Evolutionary conservation across 2,888 invertebrate species (phyloP), one percentile per base, ranked within the genome.

Genomic region (Arge pagana): DNA sequence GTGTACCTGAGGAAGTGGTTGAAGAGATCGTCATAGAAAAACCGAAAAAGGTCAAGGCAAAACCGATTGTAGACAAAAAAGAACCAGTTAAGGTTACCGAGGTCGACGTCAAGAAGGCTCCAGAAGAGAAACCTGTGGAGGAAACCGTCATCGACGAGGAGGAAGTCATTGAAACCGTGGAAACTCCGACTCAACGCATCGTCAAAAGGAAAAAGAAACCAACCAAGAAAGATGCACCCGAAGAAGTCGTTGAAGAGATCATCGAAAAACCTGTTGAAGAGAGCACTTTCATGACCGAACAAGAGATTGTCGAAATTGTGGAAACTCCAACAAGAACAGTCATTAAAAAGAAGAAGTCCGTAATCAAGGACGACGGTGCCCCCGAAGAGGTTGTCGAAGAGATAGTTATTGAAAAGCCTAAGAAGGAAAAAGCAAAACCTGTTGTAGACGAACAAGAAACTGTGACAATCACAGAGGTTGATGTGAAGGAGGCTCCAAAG

Each of bases 401-500:
- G 37, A 41, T 55, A 10, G 36, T 41, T 31, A 52, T 26, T n/a
- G 53, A 41, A 18, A 50, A 52, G 31, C 54, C 31, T 19, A 8
- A 7, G 1, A 13, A 40, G 53, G 50, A 36, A 6, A 49, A 37
- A 21, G 49, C 53, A 8, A 33, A 31, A 40, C 13, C 24, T 8
- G 26, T 49, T 24, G 41, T 55, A 33, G 53, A 56, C 21, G 51
- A 51, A 21, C 16, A 37, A 3, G 56, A 52, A 24, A 26, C 37
- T n/a, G 42, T 54, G 10, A 52, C 35, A 37, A 54, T 66, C 5
- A 61, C 64, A 41, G 70, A 74, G 59, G 26, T 23, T 31, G 31
- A 48, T 31, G 45, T 50, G 41, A 28, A 62, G 19, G 52, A 50
- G 48, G 67, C 77, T 26, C 61, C 77, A 10, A 76, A 79, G 53